Evolutionary conservation across 2,888 invertebrate species (phyloP).

Genomic region (Pocota personata): DNA sequence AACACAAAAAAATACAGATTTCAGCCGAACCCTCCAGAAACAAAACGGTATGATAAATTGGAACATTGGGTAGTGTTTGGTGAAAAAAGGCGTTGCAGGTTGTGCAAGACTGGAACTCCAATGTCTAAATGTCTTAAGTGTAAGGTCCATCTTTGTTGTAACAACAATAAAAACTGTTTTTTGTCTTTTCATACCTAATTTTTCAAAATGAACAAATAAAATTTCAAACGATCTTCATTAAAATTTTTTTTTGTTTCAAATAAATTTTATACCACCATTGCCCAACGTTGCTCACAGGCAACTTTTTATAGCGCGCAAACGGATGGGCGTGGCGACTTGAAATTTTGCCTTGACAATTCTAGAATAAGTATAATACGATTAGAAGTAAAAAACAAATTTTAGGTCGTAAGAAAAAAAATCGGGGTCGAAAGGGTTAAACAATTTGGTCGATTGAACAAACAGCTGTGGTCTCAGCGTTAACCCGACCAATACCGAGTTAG

Average conservation of each 20-base stretch:
- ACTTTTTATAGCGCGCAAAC: too few relatives aligned
- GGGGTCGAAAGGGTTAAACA: background rate
- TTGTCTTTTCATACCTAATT: background rate
- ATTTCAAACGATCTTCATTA: background rate
- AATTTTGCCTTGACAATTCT: too few relatives aligned
- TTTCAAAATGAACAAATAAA: background rate
- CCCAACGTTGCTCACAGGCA: too few relatives aligned
- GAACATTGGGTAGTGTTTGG: constrained; percentile 64
- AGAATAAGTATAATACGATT: too few relatives aligned
- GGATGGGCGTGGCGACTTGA: too few relatives aligned
- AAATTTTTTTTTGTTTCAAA: too few relatives aligned
- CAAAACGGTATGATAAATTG: constrained; percentile 65
- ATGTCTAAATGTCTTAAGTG: constrained; percentile 60
- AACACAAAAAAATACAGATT: constrained; percentile 66
- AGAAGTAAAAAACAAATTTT: background rate
- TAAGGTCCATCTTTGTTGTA: constrained; percentile 36
- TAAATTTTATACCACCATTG: background rate
- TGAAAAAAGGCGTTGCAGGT: constrained; percentile 64
- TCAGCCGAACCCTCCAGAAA: constrained; percentile 58
- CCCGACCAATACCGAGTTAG: too few relatives aligned
- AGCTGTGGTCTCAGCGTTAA: too few relatives aligned
- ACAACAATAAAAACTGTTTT: background rate
- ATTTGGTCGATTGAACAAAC: too few relatives aligned
- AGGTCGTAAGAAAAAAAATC: background rate
- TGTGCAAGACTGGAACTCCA: too few relatives aligned